Conservation (phyloP, 2,888 invertebrate species). For the Drosophila borborema region DNA sequence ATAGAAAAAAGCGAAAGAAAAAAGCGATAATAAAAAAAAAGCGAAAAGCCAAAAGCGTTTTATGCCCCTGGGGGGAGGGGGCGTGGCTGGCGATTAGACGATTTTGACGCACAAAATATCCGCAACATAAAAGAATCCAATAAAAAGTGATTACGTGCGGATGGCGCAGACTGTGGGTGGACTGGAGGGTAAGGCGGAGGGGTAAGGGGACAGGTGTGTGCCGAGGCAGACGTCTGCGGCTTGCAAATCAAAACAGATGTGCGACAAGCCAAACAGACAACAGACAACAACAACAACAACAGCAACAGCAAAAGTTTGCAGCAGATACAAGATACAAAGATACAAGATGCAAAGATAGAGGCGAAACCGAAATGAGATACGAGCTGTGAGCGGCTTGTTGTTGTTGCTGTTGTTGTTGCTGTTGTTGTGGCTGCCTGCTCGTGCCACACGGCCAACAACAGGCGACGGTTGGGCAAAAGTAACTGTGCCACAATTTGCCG, state of each 20-base stretch:
- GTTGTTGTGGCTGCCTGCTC: constrained; percentile 46
- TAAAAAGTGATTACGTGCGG: constrained; percentile 66
- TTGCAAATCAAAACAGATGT: constrained; percentile 75
- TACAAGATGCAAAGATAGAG: constrained; percentile 30
- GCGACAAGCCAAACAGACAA: constrained; percentile 50
- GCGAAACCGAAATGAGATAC: constrained; percentile 45
- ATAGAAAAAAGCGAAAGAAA: constrained; percentile 30
- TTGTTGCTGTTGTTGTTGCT: constrained; percentile 11
- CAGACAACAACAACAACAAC: background rate
- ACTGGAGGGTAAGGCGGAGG: background rate
- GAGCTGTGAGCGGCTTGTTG: constrained; percentile 19
- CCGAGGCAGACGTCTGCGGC: constrained; percentile 23
- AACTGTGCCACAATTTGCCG: constrained; percentile 53
- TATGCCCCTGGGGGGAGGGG: constrained; percentile 44
- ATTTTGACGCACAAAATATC: constrained; percentile 75
- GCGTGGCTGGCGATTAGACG: constrained; percentile 44
- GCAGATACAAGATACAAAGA: constrained; percentile 25
- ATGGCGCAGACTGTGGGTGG: constrained; percentile 4
- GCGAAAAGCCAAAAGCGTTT: constrained; percentile 55
- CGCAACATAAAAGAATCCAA: constrained; percentile 62
- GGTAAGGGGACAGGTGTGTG: background rate
- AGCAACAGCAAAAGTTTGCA: constrained; percentile 6
- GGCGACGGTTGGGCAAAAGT: constrained; percentile 23
- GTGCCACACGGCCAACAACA: constrained; percentile 54
- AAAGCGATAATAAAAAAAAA: constrained; percentile 44